Percentiles rank a stretch among this genome's conserved stretches.
These are phyloP conservation scores for Agrochola circellaris DNA, from an alignment of 2,888 invertebrate genomes.

Conservation along the genomic window DNA sequence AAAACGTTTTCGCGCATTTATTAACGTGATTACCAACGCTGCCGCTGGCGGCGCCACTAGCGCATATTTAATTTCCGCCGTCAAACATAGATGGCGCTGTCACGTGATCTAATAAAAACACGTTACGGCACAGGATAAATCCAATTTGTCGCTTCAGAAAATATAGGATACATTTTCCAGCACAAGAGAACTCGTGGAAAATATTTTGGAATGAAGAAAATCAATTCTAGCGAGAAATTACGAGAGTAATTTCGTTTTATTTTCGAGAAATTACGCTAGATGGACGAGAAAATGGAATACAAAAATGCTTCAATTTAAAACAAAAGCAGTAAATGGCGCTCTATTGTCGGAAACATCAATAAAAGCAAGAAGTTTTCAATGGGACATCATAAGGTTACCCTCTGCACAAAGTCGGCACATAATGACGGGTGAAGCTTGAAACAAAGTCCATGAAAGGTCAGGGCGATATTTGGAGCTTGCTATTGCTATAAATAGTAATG, in stretches of 20 bases:
- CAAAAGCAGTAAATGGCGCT: not conserved
- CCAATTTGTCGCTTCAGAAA: slow-evolving; percentile 74
- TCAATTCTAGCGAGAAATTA: slow-evolving; percentile 38
- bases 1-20: slow-evolving; percentile 55
- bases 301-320: not conserved
- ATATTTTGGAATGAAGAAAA: slow-evolving; percentile 55
- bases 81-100: slow-evolving; percentile 79
- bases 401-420: slow-evolving; percentile 14
- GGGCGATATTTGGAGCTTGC: slow-evolving; percentile 70
- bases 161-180: slow-evolving; percentile 63
- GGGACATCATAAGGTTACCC: not conserved
- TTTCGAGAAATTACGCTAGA: slow-evolving; percentile 3
- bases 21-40: slow-evolving; percentile 52
- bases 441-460: slow-evolving; percentile 77
- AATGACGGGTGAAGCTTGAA: slow-evolving; percentile 43
- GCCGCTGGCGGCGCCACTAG: slow-evolving; percentile 61
- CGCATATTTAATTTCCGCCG: slow-evolving; percentile 73
- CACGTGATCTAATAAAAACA: slow-evolving; percentile 75
- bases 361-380: not conserved
- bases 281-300: not conserved
- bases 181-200: slow-evolving; percentile 52
- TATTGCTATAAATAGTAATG: slow-evolving; percentile 75
- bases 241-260: slow-evolving; percentile 21
- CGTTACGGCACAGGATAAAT: slow-evolving; percentile 67
- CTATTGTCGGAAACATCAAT: slow-evolving; percentile 2